A percentile compares a stretch with the other conserved stretches of the same genome.
These are phyloP conservation scores for Drosophila repletoides DNA, from an alignment of 1,140 invertebrate species.

Conservation along the genomic window DNA sequence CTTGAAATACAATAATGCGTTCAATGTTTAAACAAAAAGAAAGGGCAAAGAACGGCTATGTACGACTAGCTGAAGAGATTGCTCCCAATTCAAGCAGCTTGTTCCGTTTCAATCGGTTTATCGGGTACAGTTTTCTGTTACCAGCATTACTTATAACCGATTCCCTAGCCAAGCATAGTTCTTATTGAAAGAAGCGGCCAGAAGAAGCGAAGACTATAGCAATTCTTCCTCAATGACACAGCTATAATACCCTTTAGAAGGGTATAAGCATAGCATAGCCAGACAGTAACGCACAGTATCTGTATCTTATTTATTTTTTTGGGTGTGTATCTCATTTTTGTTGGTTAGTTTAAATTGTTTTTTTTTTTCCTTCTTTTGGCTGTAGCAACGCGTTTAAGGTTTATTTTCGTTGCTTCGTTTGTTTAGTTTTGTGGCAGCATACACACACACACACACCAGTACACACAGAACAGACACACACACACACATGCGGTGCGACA, in stretches of 20 bases:
- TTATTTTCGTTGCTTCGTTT: slow-evolving; percentile 77
- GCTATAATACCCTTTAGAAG: no score
- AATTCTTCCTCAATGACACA: no score
- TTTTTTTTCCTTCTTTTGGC: no score
- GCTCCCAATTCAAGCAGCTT: no score
- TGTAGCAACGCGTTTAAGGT: slow-evolving; percentile 45
- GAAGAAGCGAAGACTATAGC: no score
- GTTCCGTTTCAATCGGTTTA: no score
- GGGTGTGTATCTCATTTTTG: slow-evolving; percentile 47
- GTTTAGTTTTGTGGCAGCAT: slow-evolving; percentile 71
- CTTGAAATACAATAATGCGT: slow-evolving; percentile 75
- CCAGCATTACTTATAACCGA: no score
- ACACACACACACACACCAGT: slow-evolving; percentile 35
- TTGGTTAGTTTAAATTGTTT: slow-evolving; percentile 45
- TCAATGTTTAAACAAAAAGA: slow-evolving; percentile 52
- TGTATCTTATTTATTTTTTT: slow-evolving; percentile 38
- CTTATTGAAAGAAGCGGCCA: no score
- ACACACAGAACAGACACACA: slow-evolving; percentile 1
- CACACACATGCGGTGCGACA: slow-evolving; percentile 25
- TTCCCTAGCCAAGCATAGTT: no score
- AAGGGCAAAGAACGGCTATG: neutral
- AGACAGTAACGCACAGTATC: slow-evolving; percentile 49
- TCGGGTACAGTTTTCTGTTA: no score
- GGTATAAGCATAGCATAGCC: no score
- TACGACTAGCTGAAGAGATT: slow-evolving; percentile 5